Base-by-base conservation (phyloP, 2,888 invertebrate genomes). In the Meteorus cinctellus region DNA sequence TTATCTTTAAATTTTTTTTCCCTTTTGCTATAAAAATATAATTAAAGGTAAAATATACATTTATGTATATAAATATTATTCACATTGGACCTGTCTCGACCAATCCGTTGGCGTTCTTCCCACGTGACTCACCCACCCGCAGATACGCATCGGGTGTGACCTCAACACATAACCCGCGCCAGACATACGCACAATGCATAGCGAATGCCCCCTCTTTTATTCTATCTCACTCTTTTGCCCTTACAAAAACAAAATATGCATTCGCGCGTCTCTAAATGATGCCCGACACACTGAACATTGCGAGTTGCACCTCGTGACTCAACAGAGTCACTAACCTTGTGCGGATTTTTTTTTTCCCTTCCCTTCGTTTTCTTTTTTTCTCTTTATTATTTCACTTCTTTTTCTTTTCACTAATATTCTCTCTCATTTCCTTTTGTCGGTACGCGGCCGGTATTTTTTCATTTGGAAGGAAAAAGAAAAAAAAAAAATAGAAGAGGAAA, bases 101-200 rank as follows among this genome's bases (percentile, higher is more conserved):
- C 71, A 74, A 76, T 76, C 72, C 69, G 77, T 78, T 63, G 76
- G 74, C 84, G 83, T 83, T 82, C 86, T 86, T 86, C 85, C 82
- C 86, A 85, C 81, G 84, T 86, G 86, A 86, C 83, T 86, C 86
- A 86, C 81, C 79, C 80, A 79, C 75, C 79, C 82, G 79, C 81
- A 84, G 86, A 85, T 85, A 86, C 80, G 80, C 83, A 86, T 86
- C 86, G 82, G 81, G 83, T 82, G 80, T 79, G 81, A 81, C 81
- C 80, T 80, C 77, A 78, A 72, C 77, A 51, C 65, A 77, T 69
- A 70, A 72, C 48, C 62, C 36, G 45, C 29, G 45, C 41, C 63
- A 76, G 72, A 75, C 79, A 83, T 81, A 82, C 84, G 84, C 86
- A 84, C 85, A 79, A 82, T 84, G 86, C 84, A 81, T 83, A 78